Conservation (phyloP, 1,140 invertebrate genomes). For the Stenopsyche tienmushanensis region DNA sequence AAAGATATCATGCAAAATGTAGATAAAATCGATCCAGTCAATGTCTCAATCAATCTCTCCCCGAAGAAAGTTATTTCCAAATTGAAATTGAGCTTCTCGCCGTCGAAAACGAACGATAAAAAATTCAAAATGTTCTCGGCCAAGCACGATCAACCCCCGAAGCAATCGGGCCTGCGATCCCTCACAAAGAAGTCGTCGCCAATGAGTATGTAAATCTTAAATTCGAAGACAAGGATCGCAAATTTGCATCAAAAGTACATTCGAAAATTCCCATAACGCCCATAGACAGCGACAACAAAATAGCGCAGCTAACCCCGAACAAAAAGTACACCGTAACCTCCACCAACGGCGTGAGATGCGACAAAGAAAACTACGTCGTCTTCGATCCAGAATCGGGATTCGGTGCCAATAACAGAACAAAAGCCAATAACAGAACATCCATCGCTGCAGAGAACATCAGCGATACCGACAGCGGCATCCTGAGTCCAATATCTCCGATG, state of each 20-base stretch:
- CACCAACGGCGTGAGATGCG: conserved; percentile 53
- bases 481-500: conserved; percentile 58
- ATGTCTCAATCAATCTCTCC: conserved; percentile 30
- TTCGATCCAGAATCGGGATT: conserved; percentile 55
- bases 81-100: conserved; percentile 53
- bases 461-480: conserved; percentile 61
- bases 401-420: not conserved
- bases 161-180: conserved; percentile 14
- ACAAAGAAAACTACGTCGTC: conserved; percentile 56
- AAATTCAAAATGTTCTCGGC: conserved; percentile 52
- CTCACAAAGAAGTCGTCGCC: conserved; percentile 42
- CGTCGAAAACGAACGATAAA: conserved; percentile 48
- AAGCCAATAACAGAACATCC: not conserved
- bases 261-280: conserved; percentile 56
- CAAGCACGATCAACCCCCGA: conserved; percentile 25
- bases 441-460: conserved; percentile 46
- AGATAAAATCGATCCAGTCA: not conserved
- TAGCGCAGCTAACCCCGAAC: conserved; percentile 53
- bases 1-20: not conserved
- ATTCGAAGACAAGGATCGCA: conserved; percentile 48
- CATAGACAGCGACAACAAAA: conserved; percentile 52
- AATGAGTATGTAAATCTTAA: conserved; percentile 55
- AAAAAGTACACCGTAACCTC: conserved; percentile 57
- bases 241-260: conserved; percentile 55
- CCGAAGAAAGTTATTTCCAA: conserved; percentile 49